Base-by-base conservation (phyloP, 2,113 vertebrate species). In the Gobiocypris rarus region DNA sequence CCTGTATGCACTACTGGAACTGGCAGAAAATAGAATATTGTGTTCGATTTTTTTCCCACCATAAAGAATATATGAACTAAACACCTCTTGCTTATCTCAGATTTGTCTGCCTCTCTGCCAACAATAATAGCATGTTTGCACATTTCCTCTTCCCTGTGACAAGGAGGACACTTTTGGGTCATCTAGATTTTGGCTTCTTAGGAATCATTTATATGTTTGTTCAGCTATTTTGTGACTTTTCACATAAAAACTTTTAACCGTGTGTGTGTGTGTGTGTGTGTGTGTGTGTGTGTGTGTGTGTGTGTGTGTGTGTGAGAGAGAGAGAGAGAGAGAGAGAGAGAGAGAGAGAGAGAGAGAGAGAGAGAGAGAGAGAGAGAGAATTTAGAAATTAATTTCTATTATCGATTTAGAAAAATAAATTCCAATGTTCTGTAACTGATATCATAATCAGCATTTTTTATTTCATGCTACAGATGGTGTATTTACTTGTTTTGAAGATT, bases 11-110 rank as follows among this genome's bases (percentile, higher is more conserved):
- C 65, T 19, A 22, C 61, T 86, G 76, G 71, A 84, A 76, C 65
- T 63, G 77, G 77, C 71, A 82, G 78, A 67, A 71, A 82, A 80
- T 56, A 56, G 11, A 73, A 88, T 78, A 83, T 85, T 87, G 85
- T 87, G 85, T 87, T 75, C 3, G n/a, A n/a, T 34, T 82, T 87
- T 34, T 82, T 87, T 82, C 81, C 85, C 83, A 69, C 80, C 75
- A 65, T 65, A 61, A 81, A 56, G 85, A 83, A 65, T 78, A 78
- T 87, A 84, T 76, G 65, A 88, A 85, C 77, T 79, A 83, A 85
- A 56, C 81, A 85, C 77, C 58, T 69, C 69, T 5, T 73, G 56
- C 85, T 86, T 88, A 88, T 87, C 87, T 87, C n/a, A 22, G 34
- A 54, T 83, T 81, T 52, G 28, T 69, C 70, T 75, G 9, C 79